Base-by-base conservation (phyloP, 2,113 vertebrate genomes). In the Varanus salvator region DNA sequence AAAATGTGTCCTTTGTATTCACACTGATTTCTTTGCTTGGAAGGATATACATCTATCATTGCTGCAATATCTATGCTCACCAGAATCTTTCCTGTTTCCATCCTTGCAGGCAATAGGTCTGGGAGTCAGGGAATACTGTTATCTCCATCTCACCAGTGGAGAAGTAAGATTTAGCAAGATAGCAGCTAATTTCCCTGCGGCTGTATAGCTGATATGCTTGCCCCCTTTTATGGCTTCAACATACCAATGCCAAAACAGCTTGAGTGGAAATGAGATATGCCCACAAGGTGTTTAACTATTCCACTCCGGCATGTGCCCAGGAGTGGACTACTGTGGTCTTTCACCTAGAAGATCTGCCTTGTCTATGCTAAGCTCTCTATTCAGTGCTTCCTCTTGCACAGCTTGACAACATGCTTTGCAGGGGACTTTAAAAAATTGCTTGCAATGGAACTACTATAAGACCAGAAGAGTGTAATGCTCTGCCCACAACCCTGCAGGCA, bases 11-110 rank as follows among this genome's bases (percentile, higher is more conserved):
- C 0, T 91, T 76, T 72, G 66, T 91, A 68, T 64, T 0, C 3
- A 69, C 34, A 4, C 52, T 0, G 0, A 31, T 68, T 66, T 82
- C 75, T 76, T 48, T 48, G 84, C 54, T 38, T 60, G 29, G 54
- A 89, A 19, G 0, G 0, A 78, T 54, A 66, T 54, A 69, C 17
- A 91, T 90, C 83, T 85, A 80, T 90, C 83, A 90, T 80, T 71
- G 38, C 83, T 80, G 48, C 74, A 90, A 31, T 90, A 90, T 90
- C 88, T 80, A 78, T 69, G n/a, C 83, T 85, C 66, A 69, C 75
- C 83, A 80, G 74, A 90, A 80, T 17, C 75, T 44, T 71, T 80
- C 66, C 64, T 85, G 64, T 80, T 85, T 64, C 34, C 48, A 69
- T 80, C 64, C 86, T 87, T 52, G 64, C 86, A 90, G n/a, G 76